These are phyloP conservation scores for Plestiodon gilberti DNA, from an alignment of 2,113 vertebrate genomes.

Conservation along the genomic window DNA sequence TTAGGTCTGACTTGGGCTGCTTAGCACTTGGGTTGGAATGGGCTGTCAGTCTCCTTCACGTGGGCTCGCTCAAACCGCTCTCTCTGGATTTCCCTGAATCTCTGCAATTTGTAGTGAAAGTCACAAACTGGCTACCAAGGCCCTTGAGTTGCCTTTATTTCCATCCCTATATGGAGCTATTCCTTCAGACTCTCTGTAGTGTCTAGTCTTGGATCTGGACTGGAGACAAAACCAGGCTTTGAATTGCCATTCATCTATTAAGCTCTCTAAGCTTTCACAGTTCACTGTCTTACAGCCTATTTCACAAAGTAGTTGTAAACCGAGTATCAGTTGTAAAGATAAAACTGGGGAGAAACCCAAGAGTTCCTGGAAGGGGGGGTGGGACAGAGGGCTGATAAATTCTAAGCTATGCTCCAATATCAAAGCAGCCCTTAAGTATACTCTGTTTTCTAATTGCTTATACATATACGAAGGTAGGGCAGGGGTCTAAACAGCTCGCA, in stretches of 20 bases:
- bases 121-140: neutral
- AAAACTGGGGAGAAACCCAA: too few relatives aligned
- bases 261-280: neutral
- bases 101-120: conserved; percentile 10
- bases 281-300: neutral
- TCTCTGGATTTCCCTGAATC: conserved; percentile 28
- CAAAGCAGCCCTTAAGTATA: neutral
- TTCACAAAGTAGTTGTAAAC: neutral
- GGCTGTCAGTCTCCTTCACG: neutral
- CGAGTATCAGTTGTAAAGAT: neutral
- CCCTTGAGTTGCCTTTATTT: neutral
- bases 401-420: too few relatives aligned
- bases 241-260: neutral
- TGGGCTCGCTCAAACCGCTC: neutral
- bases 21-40: too few relatives aligned
- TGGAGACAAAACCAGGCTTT: neutral
- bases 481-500: too few relatives aligned
- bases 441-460: neutral
- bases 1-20: too few relatives aligned
- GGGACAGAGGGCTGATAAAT: neutral
- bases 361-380: neutral
- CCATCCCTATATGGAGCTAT: neutral
- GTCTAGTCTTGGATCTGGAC: neutral
- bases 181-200: neutral
- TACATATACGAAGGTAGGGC: too few relatives aligned